phyloP scores from a whole-genome alignment of 2,888 invertebrate genomes.

The Ametastegia equiseti region DNA sequence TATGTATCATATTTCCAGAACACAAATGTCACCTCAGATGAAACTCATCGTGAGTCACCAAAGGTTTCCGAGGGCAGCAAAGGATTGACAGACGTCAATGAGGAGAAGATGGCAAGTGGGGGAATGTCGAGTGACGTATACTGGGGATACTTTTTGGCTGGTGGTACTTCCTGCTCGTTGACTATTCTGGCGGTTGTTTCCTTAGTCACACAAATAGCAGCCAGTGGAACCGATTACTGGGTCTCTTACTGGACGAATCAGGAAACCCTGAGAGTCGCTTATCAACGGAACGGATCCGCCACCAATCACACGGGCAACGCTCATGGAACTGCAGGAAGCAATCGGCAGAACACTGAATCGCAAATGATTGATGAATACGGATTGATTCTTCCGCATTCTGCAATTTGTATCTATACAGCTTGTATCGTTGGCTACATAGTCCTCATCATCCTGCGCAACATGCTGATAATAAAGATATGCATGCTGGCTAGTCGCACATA shows the following conservation, averaged over 20 bases:
- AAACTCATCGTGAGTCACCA: conserved; percentile 52
- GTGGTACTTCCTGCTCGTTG: conserved; percentile 79
- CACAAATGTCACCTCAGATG: conserved; percentile 39
- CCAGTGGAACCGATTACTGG: conserved; percentile 86
- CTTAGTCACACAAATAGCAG: conserved; percentile 80
- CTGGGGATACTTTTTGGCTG: conserved; percentile 76
- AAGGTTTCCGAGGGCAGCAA: conserved; percentile 58
- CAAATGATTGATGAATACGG: conserved; percentile 59
- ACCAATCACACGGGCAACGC: background rate
- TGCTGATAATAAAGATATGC: conserved; percentile 86
- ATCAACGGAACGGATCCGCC: conserved; percentile 9
- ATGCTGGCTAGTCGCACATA: conserved; percentile 86
- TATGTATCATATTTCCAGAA: background rate
- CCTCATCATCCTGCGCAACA: conserved; percentile 77
- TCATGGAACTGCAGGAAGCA: background rate
- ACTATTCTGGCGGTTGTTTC: conserved; percentile 77
- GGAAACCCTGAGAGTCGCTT: conserved; percentile 53
- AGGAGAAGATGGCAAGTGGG: conserved; percentile 75
- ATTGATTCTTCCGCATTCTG: conserved; percentile 58
- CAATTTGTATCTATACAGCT: conserved; percentile 73
- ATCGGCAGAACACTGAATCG: background rate
- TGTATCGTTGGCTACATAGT: conserved; percentile 69
- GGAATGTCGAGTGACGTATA: conserved; percentile 73
- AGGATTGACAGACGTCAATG: conserved; percentile 40
- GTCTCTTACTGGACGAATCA: conserved; percentile 82